Evolutionary conservation across 2,888 invertebrate species (phyloP).

Genomic region (Drosophila kuntzei): DNA sequence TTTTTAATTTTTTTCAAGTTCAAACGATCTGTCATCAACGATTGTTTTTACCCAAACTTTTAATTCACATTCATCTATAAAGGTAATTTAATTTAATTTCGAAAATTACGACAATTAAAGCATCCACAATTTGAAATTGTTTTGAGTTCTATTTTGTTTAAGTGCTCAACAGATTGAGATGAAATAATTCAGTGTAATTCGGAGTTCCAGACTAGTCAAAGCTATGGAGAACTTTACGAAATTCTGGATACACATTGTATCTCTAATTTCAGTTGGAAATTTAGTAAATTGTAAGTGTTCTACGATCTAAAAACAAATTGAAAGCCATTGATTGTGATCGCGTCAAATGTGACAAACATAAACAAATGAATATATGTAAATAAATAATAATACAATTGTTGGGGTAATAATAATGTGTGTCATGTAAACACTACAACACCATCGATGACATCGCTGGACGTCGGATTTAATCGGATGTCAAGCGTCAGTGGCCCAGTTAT

Average conservation of each 20-base stretch:
- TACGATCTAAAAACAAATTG: conserved; percentile 1
- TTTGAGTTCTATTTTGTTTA: conserved; percentile 22
- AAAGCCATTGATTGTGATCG: conserved; percentile 42
- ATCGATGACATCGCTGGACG: conserved; percentile 17
- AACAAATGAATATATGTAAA: conserved; percentile 46
- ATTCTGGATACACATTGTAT: conserved; percentile 7
- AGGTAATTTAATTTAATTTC: conserved; percentile 53
- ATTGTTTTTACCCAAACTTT: conserved; percentile 22
- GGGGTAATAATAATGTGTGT: conserved; percentile 25
- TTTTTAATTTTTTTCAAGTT: conserved; percentile 71
- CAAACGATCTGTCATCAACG: conserved; percentile 30
- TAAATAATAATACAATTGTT: not conserved
- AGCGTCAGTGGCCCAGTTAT: conserved; percentile 77
- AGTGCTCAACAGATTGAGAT: conserved; percentile 7
- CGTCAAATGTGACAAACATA: conserved; percentile 50
- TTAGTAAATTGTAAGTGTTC: conserved; percentile 38
- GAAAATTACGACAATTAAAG: conserved; percentile 56
- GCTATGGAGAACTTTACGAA: conserved; percentile 9
- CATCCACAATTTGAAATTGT: conserved; percentile 15
- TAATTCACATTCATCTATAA: conserved; percentile 17
- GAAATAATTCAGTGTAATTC: conserved; percentile 35
- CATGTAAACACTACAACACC: conserved; percentile 51
- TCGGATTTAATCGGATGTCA: conserved; percentile 58
- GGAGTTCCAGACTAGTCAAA: conserved; percentile 11
- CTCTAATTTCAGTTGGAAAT: not conserved